Evolutionary conservation across 1,140 invertebrate species (phyloP), one percentile per base, ranked within the genome.

Genomic region (Bombus confusus): DNA sequence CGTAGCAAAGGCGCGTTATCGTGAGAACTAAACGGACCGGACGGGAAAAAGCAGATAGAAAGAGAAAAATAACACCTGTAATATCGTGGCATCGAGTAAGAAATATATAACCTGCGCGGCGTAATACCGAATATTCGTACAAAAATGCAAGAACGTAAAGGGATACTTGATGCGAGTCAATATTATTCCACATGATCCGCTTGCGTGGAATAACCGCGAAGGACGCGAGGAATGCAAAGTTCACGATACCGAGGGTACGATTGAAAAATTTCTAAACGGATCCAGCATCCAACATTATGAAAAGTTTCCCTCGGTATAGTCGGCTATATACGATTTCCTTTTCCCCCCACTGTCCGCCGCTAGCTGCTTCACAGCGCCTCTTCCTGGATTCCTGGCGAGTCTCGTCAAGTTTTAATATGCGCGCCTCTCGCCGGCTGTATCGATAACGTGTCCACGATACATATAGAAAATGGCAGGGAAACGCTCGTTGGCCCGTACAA

Each of bases 361-460:
- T 37, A n/a, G 22, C 59, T 62, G 39, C n/a, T 31, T 74, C 52
- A 1, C 28, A 39, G 37, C 43, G 39, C 41, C 80, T 87, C 77
- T 87, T 84, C 73, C 78, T 72, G 78, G 39, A 89, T 89, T 90
- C 85, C 73, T 59, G 18, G 76, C 79, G 69, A 86, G 84, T 66
- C 81, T 79, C 69, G 73, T 77, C 66, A 81, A 83, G 57, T 81
- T 85, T 89, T 87, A 89, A 89, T 89, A 88, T 68, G 87, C 79
- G 47, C 79, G 69, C 13, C 15, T 47, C 52, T 73, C 34, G 4
- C 41, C 31, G 6, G 68, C 15, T 52, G 78, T 52, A 73, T 85
- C 87, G 88, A 85, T 83, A 73, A 80, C 72, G 80, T 66, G 52
- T 62, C n/a, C 73, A 71, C 66, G 69, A 64, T 59, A 80, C 80